phyloP scores from a whole-genome alignment of 2,797 vertebrate species.

The Sciurus carolinensis region DNA sequence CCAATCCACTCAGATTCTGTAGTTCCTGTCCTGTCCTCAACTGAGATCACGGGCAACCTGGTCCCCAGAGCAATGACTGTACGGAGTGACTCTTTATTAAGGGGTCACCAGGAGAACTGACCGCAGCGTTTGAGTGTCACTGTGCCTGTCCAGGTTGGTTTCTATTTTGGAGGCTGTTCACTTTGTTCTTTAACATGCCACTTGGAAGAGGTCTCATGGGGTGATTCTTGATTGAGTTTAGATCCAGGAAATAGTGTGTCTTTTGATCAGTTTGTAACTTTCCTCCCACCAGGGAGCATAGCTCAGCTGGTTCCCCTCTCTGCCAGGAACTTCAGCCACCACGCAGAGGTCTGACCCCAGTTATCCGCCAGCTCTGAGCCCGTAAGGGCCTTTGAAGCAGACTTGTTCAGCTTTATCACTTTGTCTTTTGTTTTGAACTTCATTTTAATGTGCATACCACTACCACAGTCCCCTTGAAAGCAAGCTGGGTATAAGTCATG shows the following conservation, averaged over 20 bases:
- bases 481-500: constrained; percentile 42
- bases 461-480: not conserved
- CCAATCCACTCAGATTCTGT: not conserved
- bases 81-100: not conserved
- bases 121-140: not conserved
- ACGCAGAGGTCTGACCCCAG: not conserved
- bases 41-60: not conserved
- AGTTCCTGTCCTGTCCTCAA: not conserved
- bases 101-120: not conserved
- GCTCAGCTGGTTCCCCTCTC: no score
- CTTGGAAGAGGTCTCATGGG: not conserved
- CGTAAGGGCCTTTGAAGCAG: not conserved
- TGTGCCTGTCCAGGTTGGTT: not conserved
- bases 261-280: not conserved
- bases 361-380: not conserved
- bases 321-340: not conserved
- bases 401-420: not conserved
- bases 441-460: not conserved
- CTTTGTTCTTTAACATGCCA: not conserved
- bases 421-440: constrained; percentile 24
- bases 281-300: not conserved
- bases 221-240: constrained; percentile 8
- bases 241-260: constrained; percentile 4
- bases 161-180: not conserved
- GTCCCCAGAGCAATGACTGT: not conserved